phyloP scores from a whole-genome alignment of 2,888 invertebrate genomes.

The Lymantria monacha region DNA sequence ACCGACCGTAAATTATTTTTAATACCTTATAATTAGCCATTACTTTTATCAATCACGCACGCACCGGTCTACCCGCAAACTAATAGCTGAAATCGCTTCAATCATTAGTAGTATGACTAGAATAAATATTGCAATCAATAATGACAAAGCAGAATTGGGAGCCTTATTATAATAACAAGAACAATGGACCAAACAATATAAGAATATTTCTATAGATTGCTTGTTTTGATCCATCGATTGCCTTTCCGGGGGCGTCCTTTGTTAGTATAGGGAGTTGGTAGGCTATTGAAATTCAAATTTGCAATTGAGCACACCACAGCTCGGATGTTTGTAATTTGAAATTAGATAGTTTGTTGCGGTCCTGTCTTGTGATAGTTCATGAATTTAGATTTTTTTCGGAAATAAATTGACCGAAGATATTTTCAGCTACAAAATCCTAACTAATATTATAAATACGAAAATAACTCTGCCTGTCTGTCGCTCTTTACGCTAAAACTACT shows the following conservation, averaged over 20 bases:
- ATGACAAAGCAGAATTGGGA: slow-evolving; percentile 28
- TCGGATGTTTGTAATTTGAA: slow-evolving; percentile 17
- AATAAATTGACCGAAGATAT: not conserved
- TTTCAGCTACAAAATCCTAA: too few relatives aligned
- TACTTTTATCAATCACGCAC: not conserved
- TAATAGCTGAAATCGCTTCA: slow-evolving; percentile 4
- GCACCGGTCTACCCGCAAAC: not conserved
- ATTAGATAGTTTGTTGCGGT: slow-evolving; percentile 13
- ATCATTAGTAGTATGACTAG: slow-evolving; percentile 22
- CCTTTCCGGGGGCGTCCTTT: slow-evolving; percentile 22
- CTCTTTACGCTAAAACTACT: too few relatives aligned
- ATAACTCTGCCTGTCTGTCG: too few relatives aligned
- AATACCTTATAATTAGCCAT: too few relatives aligned
- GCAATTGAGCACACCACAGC: slow-evolving; percentile 7
- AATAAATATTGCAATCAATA: slow-evolving; percentile 28
- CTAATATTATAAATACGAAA: too few relatives aligned
- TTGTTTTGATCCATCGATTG: slow-evolving; percentile 42
- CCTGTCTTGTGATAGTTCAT: not conserved
- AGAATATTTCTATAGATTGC: slow-evolving; percentile 31
- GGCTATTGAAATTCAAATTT: slow-evolving; percentile 37
- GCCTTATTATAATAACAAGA: slow-evolving; percentile 25
- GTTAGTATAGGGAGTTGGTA: slow-evolving; percentile 15
- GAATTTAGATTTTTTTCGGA: slow-evolving; percentile 3
- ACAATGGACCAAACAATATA: slow-evolving; percentile 22
- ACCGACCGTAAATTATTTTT: too few relatives aligned